Conservation (phyloP, 1,140 invertebrate species). For the Aculops lycopersici region DNA sequence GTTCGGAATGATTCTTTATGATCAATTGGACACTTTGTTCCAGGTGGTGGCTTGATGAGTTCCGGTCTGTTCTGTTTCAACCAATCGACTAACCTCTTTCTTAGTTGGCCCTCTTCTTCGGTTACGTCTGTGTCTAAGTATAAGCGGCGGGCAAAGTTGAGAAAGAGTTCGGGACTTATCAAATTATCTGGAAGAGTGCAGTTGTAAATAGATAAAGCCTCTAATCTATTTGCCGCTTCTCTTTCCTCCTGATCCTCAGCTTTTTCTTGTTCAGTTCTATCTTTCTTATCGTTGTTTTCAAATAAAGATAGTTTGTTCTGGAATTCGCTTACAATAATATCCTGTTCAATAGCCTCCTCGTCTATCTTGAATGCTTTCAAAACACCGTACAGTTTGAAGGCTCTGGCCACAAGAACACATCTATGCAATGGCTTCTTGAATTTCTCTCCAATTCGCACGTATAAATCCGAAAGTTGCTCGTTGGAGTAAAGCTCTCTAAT, state of each 20-base stretch:
- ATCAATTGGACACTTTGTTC: too few relatives aligned
- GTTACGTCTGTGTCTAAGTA: conserved; percentile 1
- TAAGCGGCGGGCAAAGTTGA: neutral
- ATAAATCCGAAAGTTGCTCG: neutral
- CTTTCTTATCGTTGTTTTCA: neutral
- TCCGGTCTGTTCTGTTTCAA: neutral
- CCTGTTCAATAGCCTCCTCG: neutral
- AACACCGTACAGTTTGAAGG: neutral
- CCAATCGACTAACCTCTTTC: neutral
- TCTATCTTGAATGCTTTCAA: neutral
- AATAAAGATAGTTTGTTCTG: neutral
- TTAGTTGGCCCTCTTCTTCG: neutral
- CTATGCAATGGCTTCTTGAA: neutral
- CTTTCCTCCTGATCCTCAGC: neutral
- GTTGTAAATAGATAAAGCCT: too few relatives aligned
- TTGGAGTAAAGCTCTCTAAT: neutral
- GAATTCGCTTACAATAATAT: neutral
- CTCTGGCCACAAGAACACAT: neutral
- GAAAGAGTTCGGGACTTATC: neutral
- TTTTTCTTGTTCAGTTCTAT: neutral
- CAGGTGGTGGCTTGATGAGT: neutral
- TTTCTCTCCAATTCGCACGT: neutral
- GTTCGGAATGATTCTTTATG: too few relatives aligned
- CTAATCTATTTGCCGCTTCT: neutral
- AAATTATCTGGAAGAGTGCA: neutral